Evolutionary conservation across 2,113 vertebrate genomes (phyloP).

Genomic region (Lasiurus borealis): DNA sequence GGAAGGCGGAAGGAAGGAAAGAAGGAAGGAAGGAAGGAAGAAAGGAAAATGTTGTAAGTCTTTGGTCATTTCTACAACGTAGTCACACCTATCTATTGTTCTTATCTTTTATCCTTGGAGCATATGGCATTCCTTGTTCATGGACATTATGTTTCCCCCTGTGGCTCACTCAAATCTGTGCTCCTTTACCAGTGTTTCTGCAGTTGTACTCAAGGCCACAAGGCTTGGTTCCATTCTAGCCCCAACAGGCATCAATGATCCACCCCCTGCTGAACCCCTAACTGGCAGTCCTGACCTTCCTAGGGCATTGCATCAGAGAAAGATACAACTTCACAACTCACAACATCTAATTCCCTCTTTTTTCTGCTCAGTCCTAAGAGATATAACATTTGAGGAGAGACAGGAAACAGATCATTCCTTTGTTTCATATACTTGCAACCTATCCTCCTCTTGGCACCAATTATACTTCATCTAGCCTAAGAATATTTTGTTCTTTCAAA

Average conservation of each 20-base stretch:
- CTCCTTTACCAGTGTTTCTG: neutral
- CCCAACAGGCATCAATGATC: neutral
- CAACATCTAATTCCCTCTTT: neutral
- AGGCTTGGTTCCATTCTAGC: neutral
- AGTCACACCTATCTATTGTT: neutral
- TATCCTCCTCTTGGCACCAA: no score
- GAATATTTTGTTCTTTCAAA: neutral
- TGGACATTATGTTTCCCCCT: neutral
- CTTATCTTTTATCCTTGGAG: neutral
- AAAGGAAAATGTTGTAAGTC: neutral
- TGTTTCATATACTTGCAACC: neutral
- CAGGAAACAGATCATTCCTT: neutral
- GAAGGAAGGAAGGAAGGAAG: neutral
- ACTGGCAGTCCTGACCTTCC: neutral
- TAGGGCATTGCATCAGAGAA: neutral
- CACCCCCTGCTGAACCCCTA: neutral
- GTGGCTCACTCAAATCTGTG: neutral
- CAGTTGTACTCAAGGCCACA: neutral
- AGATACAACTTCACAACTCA: neutral
- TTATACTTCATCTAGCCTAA: neutral
- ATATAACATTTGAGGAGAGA: neutral
- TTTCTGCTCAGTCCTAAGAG: neutral
- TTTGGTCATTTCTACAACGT: neutral
- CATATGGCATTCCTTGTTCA: neutral
- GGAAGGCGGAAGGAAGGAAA: no score